Conservation (phyloP, 2,797 vertebrate species). For the Atherinosoma microstoma region DNA sequence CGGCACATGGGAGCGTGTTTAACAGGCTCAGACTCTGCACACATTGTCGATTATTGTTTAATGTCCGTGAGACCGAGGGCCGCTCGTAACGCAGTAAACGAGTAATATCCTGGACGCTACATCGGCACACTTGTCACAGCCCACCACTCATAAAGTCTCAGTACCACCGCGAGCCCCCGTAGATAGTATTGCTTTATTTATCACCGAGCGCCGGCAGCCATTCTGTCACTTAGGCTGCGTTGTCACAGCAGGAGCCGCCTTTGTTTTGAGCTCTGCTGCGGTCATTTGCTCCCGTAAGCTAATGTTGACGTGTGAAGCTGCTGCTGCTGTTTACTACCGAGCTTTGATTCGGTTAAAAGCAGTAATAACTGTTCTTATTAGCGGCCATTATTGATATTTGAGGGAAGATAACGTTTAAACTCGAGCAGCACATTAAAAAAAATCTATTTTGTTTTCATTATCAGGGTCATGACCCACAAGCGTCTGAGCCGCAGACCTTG, state of each 20-base stretch:
- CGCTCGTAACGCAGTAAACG: not conserved
- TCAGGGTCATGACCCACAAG: not conserved
- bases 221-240: conserved; percentile 45
- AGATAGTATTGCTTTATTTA: conserved; percentile 49
- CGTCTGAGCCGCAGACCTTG: not conserved
- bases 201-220: conserved; percentile 35
- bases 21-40: not conserved
- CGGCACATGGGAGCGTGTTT: not conserved
- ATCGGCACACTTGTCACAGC: conserved; percentile 1
- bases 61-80: not conserved
- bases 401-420: not conserved
- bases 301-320: not conserved
- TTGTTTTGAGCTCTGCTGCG: conserved; percentile 22
- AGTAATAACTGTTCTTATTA: too few species aligned
- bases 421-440: too few species aligned
- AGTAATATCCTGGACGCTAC: not conserved
- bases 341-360: not conserved
- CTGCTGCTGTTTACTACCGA: conserved; percentile 11
- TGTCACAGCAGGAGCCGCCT: conserved; percentile 32
- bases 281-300: conserved; percentile 54
- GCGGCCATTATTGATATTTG: too few species aligned
- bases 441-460: conserved; percentile 1
- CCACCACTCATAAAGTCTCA: conserved; percentile 13
- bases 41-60: not conserved
- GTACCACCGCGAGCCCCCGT: conserved; percentile 16